Conservation (phyloP, 2,113 vertebrate genomes). For the Tragelaphus buxtoni region DNA sequence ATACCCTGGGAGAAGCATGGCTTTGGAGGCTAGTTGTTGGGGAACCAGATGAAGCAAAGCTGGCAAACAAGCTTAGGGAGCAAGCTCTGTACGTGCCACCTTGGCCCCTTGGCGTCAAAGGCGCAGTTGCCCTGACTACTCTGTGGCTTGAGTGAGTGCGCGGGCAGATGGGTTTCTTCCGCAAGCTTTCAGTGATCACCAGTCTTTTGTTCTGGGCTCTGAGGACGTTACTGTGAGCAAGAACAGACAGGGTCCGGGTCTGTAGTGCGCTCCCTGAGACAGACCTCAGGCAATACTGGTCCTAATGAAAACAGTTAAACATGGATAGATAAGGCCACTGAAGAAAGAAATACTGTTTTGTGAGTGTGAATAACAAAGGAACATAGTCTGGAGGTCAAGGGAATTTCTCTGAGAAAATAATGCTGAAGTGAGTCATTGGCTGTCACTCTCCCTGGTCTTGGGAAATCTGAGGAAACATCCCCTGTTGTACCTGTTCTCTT, state of each 20-base stretch:
- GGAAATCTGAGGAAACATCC: neutral
- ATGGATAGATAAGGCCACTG: neutral
- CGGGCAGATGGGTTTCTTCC: neutral
- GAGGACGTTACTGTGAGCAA: neutral
- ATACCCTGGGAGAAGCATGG: neutral
- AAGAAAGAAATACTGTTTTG: neutral
- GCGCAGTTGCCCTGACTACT: neutral
- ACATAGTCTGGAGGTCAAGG: neutral
- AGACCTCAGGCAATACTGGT: neutral
- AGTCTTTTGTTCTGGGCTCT: neutral
- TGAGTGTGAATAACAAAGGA: neutral
- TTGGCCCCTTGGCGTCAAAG: neutral
- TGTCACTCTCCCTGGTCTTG: neutral
- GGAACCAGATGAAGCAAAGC: neutral
- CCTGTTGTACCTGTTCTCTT: neutral
- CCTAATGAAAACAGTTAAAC: neutral
- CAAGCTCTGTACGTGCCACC: neutral
- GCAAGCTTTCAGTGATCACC: neutral
- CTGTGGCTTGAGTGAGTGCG: neutral
- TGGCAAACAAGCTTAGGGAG: neutral
- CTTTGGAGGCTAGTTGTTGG: neutral
- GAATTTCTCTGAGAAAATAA: neutral
- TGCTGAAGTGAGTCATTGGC: neutral
- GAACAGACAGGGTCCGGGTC: neutral
- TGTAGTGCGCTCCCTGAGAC: neutral